phyloP scores from a whole-genome alignment of 2,888 invertebrate genomes.

The Agrilus cyanescens region DNA sequence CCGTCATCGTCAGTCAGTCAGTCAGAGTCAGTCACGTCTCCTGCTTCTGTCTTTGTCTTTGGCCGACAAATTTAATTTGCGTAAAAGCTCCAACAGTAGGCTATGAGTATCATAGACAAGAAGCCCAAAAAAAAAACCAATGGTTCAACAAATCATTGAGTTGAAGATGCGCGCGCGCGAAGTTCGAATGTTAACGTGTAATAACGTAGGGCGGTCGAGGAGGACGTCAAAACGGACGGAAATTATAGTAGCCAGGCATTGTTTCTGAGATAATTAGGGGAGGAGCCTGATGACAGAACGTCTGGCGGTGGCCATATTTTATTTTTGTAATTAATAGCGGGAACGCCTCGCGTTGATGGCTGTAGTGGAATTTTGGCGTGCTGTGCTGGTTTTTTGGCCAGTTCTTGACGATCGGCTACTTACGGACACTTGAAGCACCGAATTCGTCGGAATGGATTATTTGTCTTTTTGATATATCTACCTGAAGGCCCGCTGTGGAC shows the following conservation, averaged over 20 bases:
- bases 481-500: no score
- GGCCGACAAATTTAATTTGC: no score
- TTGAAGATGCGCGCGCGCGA: not conserved
- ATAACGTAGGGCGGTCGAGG: slow-evolving; percentile 1
- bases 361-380: slow-evolving; percentile 9
- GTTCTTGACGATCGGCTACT: no score
- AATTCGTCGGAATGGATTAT: no score
- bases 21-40: slow-evolving; percentile 7
- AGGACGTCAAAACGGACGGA: slow-evolving; percentile 8
- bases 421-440: no score
- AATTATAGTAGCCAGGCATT: slow-evolving; percentile 15
- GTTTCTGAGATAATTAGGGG: slow-evolving; percentile 16
- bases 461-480: no score
- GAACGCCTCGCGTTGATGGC: slow-evolving; percentile 18
- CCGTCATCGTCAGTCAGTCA: no score
- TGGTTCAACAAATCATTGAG: no score
- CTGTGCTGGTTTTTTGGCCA: no score
- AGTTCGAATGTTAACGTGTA: not conserved
- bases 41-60: not conserved
- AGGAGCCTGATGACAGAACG: slow-evolving; percentile 14
- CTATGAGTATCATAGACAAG: no score
- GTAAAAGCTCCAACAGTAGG: no score
- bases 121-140: no score
- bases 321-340: slow-evolving; percentile 22
- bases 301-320: slow-evolving; percentile 20